Conservation (phyloP, 2,888 invertebrate genomes). For the Chloromyia formosa region DNA sequence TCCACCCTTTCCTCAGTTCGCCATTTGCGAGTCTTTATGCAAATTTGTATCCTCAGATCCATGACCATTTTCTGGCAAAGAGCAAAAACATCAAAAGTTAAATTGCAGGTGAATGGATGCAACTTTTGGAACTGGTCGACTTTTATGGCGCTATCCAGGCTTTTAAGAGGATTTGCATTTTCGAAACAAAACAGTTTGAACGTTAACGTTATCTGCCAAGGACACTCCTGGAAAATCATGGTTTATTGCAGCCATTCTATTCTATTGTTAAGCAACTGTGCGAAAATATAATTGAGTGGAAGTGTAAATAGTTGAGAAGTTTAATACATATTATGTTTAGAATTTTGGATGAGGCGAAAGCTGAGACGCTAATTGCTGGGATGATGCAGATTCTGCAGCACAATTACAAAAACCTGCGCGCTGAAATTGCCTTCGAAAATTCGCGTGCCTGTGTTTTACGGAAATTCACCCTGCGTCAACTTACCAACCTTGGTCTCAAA, state of each 20-base stretch:
- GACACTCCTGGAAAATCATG: background rate
- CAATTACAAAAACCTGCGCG: too few species aligned
- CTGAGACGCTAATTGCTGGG: too few species aligned
- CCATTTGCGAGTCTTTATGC: slow-evolving; percentile 10
- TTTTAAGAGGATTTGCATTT: background rate
- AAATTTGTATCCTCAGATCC: background rate
- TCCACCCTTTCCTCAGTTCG: background rate
- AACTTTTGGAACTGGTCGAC: background rate
- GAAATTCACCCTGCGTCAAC: too few species aligned
- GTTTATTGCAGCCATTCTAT: background rate
- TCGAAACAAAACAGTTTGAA: background rate
- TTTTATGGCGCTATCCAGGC: background rate
- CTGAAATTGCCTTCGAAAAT: too few species aligned
- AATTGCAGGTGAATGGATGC: slow-evolving; percentile 1
- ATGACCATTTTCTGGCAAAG: background rate
- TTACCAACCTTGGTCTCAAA: too few species aligned
- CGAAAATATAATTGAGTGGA: too few species aligned
- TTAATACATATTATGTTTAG: too few species aligned
- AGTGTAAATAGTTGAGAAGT: too few species aligned
- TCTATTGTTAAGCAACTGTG: too few species aligned
- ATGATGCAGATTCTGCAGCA: too few species aligned
- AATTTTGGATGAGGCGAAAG: too few species aligned
- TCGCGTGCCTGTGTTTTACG: too few species aligned
- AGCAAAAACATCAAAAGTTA: background rate
- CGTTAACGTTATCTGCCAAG: slow-evolving; percentile 3